These are phyloP conservation scores for Diarsia dahlii DNA, from an alignment of 2,888 invertebrate species.

Conservation along the genomic window DNA sequence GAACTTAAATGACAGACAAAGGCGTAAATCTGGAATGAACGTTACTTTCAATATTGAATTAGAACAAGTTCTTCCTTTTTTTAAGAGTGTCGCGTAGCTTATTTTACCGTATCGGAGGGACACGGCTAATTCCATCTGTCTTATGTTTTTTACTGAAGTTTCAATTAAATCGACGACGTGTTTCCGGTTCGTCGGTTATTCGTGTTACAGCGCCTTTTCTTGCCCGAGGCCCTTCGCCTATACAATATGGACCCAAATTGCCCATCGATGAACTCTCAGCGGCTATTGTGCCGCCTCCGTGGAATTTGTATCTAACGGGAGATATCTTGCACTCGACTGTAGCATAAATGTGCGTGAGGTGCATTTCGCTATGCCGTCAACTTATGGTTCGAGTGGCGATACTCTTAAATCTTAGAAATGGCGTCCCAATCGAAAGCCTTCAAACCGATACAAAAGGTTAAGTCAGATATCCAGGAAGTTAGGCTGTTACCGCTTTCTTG, in stretches of 20 bases:
- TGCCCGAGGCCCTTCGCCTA: constrained; percentile 75
- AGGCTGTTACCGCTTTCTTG: constrained; percentile 39
- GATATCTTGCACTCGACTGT: constrained; percentile 79
- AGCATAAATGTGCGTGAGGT: constrained; percentile 78
- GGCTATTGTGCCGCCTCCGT: constrained; percentile 80
- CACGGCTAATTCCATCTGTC: constrained; percentile 76
- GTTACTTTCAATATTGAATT: constrained; percentile 74
- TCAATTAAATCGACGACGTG: constrained; percentile 81
- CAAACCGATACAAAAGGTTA: constrained; percentile 51
- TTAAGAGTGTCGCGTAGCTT: constrained; percentile 60
- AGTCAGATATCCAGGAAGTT: constrained; percentile 45
- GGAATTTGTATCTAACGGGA: constrained; percentile 86
- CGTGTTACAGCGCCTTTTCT: constrained; percentile 74
- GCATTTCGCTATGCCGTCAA: constrained; percentile 79
- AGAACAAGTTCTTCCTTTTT: constrained; percentile 67
- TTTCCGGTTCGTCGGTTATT: constrained; percentile 77
- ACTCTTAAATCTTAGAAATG: constrained; percentile 43
- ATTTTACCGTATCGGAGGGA: constrained; percentile 71
- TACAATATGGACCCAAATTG: constrained; percentile 84
- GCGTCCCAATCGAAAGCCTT: constrained; percentile 47
- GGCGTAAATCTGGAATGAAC: constrained; percentile 67
- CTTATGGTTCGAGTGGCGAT: constrained; percentile 54
- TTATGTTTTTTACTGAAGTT: constrained; percentile 75
- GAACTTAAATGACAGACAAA: constrained; percentile 35
- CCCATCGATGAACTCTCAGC: constrained; percentile 78